phyloP scores from a whole-genome alignment of 1,140 invertebrate genomes.

The Sminthurides bifidus region DNA sequence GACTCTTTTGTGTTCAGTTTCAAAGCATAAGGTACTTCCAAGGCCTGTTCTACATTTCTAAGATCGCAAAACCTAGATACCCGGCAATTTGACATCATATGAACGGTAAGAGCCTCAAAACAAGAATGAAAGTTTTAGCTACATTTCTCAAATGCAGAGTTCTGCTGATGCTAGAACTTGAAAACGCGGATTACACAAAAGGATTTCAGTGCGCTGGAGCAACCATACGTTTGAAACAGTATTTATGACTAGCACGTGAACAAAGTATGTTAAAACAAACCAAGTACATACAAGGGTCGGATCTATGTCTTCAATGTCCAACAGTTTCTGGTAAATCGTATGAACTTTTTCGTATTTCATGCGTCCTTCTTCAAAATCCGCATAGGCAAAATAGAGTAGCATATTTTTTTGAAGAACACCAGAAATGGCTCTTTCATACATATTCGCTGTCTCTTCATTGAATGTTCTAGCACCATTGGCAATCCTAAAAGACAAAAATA shows the following conservation, averaged over 20 bases:
- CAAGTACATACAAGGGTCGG: slow-evolving; percentile 68
- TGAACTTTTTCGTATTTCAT: slow-evolving; percentile 96
- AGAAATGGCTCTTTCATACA: slow-evolving; percentile 81
- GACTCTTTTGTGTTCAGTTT: not conserved
- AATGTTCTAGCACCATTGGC: slow-evolving; percentile 80
- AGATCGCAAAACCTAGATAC: too few relatives aligned
- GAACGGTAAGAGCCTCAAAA: not conserved
- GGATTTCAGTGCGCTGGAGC: too few relatives aligned
- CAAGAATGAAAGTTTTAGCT: not conserved
- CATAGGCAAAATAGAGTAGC: slow-evolving; percentile 92
- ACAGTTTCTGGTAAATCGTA: slow-evolving; percentile 84
- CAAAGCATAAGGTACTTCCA: too few relatives aligned
- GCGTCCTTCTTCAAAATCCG: slow-evolving; percentile 95
- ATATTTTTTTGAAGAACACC: slow-evolving; percentile 81
- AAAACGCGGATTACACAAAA: too few relatives aligned
- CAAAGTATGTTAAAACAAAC: not conserved
- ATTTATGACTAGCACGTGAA: not conserved
- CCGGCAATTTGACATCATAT: too few relatives aligned
- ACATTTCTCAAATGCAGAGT: not conserved
- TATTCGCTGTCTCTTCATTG: slow-evolving; percentile 82
- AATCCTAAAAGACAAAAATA: too few relatives aligned
- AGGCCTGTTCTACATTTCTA: too few relatives aligned
- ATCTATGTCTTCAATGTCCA: slow-evolving; percentile 80
- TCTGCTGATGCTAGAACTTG: not conserved
- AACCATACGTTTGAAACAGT: too few relatives aligned